Evolutionary conservation across 2,888 invertebrate species (phyloP).

Genomic region (Trachelus troglodyta): DNA sequence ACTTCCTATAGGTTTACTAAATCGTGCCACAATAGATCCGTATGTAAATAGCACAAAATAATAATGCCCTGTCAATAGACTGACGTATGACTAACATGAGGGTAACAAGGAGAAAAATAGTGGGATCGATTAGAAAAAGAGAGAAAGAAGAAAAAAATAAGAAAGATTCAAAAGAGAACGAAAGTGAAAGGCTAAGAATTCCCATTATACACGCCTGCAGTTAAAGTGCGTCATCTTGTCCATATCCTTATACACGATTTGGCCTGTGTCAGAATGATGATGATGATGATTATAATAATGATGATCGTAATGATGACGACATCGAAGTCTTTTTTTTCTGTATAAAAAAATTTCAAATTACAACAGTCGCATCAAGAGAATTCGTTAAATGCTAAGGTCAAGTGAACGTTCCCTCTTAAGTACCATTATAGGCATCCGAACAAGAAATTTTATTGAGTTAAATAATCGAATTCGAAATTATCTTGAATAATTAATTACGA

Average conservation of each 20-base stretch:
- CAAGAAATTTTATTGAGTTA: no score
- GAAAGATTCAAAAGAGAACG: conserved; percentile 50
- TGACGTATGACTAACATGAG: background rate
- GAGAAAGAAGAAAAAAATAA: background rate
- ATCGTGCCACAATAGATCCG: background rate
- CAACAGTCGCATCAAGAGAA: background rate
- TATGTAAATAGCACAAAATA: background rate
- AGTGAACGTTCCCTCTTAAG: background rate
- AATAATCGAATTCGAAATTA: background rate
- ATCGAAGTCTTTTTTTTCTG: background rate
- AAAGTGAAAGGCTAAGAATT: conserved; percentile 57
- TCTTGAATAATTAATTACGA: background rate
- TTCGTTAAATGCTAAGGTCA: conserved; percentile 23
- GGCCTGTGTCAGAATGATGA: conserved; percentile 1
- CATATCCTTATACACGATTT: conserved; percentile 9
- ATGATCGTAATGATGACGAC: background rate
- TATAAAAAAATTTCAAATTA: background rate
- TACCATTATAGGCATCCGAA: background rate
- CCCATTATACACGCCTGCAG: conserved; percentile 28
- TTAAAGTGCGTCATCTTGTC: conserved; percentile 17
- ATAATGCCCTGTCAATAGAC: background rate
- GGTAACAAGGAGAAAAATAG: background rate
- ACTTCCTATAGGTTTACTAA: background rate
- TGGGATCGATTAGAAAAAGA: background rate
- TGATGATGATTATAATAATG: conserved; percentile 13